Conservation (phyloP, 2,113 vertebrate genomes). For the Petrocephalus zakoni region DNA sequence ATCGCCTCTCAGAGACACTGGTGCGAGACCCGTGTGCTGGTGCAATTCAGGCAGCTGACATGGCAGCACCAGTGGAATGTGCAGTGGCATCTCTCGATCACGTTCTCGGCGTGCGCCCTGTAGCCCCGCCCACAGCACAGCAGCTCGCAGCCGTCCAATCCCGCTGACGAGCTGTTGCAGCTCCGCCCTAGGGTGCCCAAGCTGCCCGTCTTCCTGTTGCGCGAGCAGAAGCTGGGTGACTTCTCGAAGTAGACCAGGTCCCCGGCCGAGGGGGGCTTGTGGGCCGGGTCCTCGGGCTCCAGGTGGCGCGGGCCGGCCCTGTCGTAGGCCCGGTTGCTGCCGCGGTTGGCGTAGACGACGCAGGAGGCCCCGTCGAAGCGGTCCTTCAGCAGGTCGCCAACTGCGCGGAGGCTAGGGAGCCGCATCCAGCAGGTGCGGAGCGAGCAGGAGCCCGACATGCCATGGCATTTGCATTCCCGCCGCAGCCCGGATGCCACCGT, state of each 20-base stretch:
- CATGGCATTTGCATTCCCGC: constrained; percentile 97
- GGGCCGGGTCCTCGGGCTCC: constrained; percentile 87
- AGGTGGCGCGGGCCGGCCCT: constrained; percentile 80
- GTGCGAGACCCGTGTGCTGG: constrained; percentile 83
- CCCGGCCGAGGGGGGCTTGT: constrained; percentile 83
- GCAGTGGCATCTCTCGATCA: constrained; percentile 94
- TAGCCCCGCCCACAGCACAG: constrained; percentile 92
- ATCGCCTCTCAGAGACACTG: constrained; percentile 80
- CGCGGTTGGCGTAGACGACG: constrained; percentile 91
- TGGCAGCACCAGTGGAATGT: constrained; percentile 99
- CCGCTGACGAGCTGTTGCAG: constrained; percentile 93
- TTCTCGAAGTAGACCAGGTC: constrained; percentile 98
- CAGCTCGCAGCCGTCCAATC: constrained; percentile 90
- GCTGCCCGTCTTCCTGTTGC: constrained; percentile 79
- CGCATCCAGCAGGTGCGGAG: constrained; percentile 98
- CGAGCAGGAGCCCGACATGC: constrained; percentile 96
- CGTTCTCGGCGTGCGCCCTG: constrained; percentile 77
- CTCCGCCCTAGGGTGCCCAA: constrained; percentile 78
- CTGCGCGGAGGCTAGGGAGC: constrained; percentile 85
- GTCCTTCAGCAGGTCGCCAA: constrained; percentile 91
- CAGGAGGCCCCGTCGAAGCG: constrained; percentile 93
- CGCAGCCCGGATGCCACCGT: constrained; percentile 92
- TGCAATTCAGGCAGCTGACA: constrained; percentile 98
- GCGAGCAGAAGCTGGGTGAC: constrained; percentile 95
- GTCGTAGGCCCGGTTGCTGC: constrained; percentile 90